A percentile compares a stretch with the other conserved stretches of the same genome.
These are phyloP conservation scores for Platorchestia sp. DNA, from an alignment of 1,140 invertebrate species.

Conservation along the genomic window DNA sequence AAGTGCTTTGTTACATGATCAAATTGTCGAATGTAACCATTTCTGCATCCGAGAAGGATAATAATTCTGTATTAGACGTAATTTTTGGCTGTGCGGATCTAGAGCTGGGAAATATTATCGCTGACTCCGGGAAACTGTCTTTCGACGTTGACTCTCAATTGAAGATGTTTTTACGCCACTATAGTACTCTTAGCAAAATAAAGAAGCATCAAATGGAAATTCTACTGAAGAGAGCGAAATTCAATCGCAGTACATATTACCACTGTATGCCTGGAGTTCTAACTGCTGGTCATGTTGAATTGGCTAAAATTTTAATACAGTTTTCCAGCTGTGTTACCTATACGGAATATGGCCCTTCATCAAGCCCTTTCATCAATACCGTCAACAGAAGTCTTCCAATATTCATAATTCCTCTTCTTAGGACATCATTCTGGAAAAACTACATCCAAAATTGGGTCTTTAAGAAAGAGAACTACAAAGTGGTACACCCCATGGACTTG, in stretches of 20 bases:
- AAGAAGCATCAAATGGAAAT: background rate
- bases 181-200: background rate
- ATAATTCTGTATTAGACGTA: background rate
- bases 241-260: background rate
- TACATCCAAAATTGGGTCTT: background rate
- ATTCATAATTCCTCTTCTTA: background rate
- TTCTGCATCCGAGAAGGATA: background rate
- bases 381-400: background rate
- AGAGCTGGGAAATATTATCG: background rate
- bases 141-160: background rate
- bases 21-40: background rate
- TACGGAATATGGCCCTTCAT: background rate
- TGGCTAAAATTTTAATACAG: background rate
- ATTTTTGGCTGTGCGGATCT: background rate
- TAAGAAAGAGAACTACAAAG: background rate
- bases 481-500: background rate
- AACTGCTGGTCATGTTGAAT: background rate
- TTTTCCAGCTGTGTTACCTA: background rate
- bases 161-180: background rate
- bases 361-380: background rate
- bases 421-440: background rate
- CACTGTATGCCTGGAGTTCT: background rate
- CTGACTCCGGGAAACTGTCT: background rate
- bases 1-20: background rate
- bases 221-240: background rate